These are phyloP conservation scores for Drosophila picticornis DNA, from an alignment of 2,888 invertebrate species.

Conservation along the genomic window DNA sequence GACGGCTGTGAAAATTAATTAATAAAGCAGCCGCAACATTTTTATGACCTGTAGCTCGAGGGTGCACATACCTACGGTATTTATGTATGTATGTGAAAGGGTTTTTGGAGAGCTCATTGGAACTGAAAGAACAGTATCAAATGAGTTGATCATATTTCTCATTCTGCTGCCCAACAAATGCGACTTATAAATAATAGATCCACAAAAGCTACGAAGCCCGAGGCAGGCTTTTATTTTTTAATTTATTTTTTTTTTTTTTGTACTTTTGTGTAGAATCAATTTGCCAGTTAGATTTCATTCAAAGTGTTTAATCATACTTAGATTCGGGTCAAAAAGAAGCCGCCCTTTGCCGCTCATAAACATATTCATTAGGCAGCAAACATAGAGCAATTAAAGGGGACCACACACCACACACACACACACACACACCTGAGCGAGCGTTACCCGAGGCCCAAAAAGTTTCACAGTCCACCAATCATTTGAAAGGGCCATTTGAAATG, in stretches of 20 bases:
- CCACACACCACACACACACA: conserved; percentile 27
- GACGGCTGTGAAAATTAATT: conserved; percentile 52
- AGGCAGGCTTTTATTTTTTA: background rate
- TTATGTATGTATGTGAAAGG: conserved; percentile 3
- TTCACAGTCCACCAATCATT: conserved; percentile 4
- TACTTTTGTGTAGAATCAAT: conserved; percentile 16
- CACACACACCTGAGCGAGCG: background rate
- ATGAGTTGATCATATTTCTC: conserved; percentile 1
- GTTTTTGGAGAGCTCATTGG: background rate
- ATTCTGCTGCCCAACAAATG: conserved; percentile 1
- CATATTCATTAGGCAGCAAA: conserved; percentile 34
- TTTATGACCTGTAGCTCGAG: conserved; percentile 46
- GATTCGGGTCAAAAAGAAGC: conserved; percentile 48
- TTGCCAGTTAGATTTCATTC: conserved; percentile 14
- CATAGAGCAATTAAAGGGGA: conserved; percentile 29
- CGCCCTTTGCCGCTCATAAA: conserved; percentile 38
- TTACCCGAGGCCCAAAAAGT: conserved; percentile 12
- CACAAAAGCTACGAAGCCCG: background rate
- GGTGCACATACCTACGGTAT: conserved; percentile 9
- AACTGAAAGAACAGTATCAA: background rate
- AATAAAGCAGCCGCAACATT: conserved; percentile 30
- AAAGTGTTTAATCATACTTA: conserved; percentile 43
- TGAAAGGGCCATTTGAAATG: background rate
- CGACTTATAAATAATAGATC: conserved; percentile 3
- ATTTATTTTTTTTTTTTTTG: background rate